Base-by-base conservation (phyloP, 2,888 invertebrate genomes). In the Leucoma salicis region DNA sequence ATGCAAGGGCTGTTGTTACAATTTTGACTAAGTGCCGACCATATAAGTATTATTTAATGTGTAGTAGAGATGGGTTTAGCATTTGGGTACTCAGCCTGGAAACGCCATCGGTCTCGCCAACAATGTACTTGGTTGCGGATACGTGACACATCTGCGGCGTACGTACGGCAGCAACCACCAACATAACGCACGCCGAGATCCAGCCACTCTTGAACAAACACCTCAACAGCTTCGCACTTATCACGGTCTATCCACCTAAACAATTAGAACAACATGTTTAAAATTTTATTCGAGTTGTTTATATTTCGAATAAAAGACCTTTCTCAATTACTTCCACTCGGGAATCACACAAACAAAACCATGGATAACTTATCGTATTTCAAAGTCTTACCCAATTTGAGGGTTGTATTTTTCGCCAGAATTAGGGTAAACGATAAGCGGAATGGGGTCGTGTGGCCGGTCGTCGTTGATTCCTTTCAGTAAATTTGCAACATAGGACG, bases 131-230 rank as follows among this genome's bases (percentile, higher is more conserved):
- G 91, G 60, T 92, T 91, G 39, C 92, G 90, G 60, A 97, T 95
- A 54, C 93, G 91, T 7, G 91, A 90, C 24, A 98, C 94, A 73
- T 97, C 96, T 0, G 93, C 91, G 1, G 97, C 95, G 63, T 94
- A 94, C 0, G 97, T 95, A 56, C 97, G 91, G 77, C 98, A 99
- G 66, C 98, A 99, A 0, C 98, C 98, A 14, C 98, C 98, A 31
- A 99, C 92, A 75, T 95, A 96, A 39, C 92, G 92, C 24, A 95
- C 95, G 0, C 97, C 97, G 32, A 94, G 78, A 42, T 94, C 91
- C 38, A 95, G 75, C 98, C 98, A 98, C 63, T 94, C 93, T 13
- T 92, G 90, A 6, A 97, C 92, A 70, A 94, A 95, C 14, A 91
- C 90, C 48, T 93, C 93, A 0, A 97, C 91, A 1, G 94, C 91